Evolutionary conservation across 2,888 invertebrate species (phyloP), one percentile per base, ranked within the genome.

Genomic region (Exocentrus adspersus): DNA sequence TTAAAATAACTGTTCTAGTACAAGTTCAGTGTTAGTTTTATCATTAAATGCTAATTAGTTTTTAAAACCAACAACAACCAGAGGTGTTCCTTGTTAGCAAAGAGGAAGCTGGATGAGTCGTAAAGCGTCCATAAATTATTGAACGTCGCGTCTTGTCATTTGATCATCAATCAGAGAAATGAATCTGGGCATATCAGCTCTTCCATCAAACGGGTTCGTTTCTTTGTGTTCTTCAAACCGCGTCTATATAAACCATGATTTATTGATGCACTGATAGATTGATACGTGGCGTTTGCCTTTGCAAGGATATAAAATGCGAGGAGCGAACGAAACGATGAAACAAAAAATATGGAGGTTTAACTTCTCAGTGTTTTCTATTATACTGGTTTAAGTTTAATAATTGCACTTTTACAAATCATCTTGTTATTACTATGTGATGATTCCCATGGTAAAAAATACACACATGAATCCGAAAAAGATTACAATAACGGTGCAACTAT

Each of bases 101-200:
- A 24, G 28, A 48, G 48, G 48, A 48, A 48, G 48, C 48, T 28
- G 16, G 28, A 12, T 24, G 28, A 48, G 48, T 24, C 20, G 48
- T 48, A 48, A 28, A 16, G 24, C 24, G 48, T 37, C n/a, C 5
- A 37, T 37, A 48, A 48, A 72, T 74, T 73, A 76, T 74, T 69
- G 74, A 73, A 67, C 73, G 68, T 68, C 68, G 73, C 72, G 70
- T 67, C 75, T 66, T 70, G 71, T 75, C 77, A 75, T 74, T 76
- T 72, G 69, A 76, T 75, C 76, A 78, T 78, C 74, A 75, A 78
- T 78, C 77, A 78, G 72, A 68, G 73, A 77, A 77, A 77, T 75
- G 71, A 75, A 73, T 67, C 68, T 64, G 65, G 75, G 75, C 76
- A 72, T 73, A 75, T 77, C 72, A 68, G 69, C 62, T 72, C 67